A percentile compares a stretch with the other conserved stretches of the same genome.
Conservation (phyloP, 2,888 invertebrate species). For the Muscina levida region DNA sequence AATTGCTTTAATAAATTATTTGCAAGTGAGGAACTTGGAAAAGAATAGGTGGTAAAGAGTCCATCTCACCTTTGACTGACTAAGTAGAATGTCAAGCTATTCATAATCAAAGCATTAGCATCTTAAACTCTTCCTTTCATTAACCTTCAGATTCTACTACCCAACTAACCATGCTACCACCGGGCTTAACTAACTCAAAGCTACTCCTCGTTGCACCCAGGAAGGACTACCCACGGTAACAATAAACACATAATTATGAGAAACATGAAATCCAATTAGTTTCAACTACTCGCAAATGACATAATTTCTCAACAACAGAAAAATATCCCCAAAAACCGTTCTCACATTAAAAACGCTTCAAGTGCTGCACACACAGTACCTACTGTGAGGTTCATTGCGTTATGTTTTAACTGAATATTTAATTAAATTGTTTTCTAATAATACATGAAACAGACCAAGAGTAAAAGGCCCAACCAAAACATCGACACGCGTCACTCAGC, state of each 20-base stretch:
- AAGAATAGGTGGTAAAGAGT: no score
- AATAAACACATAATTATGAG: neutral
- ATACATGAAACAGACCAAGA: constrained; percentile 68
- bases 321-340: constrained; percentile 9
- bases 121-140: no score
- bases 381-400: constrained; percentile 31
- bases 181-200: no score
- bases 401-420: constrained; percentile 77
- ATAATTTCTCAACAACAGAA: no score
- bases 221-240: neutral
- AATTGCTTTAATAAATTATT: no score
- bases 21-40: no score
- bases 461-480: constrained; percentile 68
- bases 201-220: no score
- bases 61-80: no score
- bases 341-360: constrained; percentile 55
- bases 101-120: no score
- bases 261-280: neutral
- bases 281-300: neutral
- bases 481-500: constrained; percentile 65
- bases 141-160: no score
- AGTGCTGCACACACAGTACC: constrained; percentile 32
- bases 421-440: constrained; percentile 79
- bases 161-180: no score
- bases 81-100: no score